These are phyloP conservation scores for Axinella damicornis DNA, from an alignment of 37 sponge, comb jelly and placozoan species.

Conservation along the genomic window DNA sequence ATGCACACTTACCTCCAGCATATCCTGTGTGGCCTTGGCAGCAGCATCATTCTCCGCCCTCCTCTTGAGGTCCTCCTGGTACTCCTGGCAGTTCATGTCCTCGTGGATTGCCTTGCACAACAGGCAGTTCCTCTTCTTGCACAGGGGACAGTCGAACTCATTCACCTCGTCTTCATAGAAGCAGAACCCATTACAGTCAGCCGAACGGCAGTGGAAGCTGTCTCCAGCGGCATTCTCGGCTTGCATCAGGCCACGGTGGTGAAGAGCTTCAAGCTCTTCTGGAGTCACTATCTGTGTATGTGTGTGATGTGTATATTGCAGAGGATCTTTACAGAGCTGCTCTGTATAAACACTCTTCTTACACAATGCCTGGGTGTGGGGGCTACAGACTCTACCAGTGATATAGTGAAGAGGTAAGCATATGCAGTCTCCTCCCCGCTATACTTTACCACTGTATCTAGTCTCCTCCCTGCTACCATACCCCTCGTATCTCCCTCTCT, in stretches of 20 bases:
- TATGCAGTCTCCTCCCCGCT: no score
- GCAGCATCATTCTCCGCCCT: conserved; percentile 92
- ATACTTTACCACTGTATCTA: no score
- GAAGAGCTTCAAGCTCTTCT: conserved; percentile 64
- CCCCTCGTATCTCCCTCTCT: conserved; percentile 86
- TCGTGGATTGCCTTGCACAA: conserved; percentile 93
- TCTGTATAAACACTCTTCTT: no score
- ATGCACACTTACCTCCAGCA: conserved; percentile 80
- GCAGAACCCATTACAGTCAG: conserved; percentile 90
- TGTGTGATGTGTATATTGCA: neutral
- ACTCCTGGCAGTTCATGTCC: conserved; percentile 95
- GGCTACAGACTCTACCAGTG: no score
- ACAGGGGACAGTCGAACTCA: conserved; percentile 75
- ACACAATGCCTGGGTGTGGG: no score
- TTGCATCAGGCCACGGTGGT: conserved; percentile 63
- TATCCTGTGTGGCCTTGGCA: conserved; percentile 85
- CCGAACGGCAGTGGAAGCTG: conserved; percentile 84
- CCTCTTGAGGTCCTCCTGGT: conserved; percentile 91
- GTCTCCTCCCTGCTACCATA: no score
- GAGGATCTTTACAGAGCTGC: neutral
- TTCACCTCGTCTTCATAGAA: conserved; percentile 94
- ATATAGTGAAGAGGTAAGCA: no score
- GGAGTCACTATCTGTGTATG: conserved; percentile 66
- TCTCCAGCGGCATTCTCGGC: conserved; percentile 81
- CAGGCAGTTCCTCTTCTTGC: conserved; percentile 76